These are phyloP conservation scores for Platyscapa corneri DNA, from an alignment of 1,140 invertebrate genomes.

Conservation along the genomic window DNA sequence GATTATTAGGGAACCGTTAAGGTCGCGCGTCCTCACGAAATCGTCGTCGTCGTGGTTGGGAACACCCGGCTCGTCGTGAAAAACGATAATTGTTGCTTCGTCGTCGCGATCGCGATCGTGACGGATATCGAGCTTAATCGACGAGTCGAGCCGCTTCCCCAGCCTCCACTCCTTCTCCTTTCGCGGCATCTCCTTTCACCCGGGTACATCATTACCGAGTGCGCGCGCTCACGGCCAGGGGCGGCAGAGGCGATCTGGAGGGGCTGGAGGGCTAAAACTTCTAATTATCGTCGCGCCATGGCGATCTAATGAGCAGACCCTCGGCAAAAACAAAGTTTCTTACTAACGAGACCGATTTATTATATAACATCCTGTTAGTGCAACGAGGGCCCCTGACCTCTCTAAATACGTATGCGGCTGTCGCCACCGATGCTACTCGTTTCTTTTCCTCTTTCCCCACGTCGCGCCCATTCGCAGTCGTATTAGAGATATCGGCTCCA, in stretches of 20 bases:
- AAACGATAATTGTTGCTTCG: conserved; percentile 63
- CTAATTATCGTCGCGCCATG: conserved; percentile 69
- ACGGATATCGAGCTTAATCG: conserved; percentile 65
- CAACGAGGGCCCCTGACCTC: conserved; percentile 53
- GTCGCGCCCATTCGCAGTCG: neutral
- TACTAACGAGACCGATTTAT: conserved; percentile 71
- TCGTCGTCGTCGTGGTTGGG: neutral
- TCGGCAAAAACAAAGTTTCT: conserved; percentile 69
- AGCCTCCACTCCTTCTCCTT: conserved; percentile 47
- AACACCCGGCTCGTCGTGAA: conserved; percentile 52
- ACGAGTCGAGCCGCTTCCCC: conserved; percentile 55
- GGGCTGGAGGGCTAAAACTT: conserved; percentile 64
- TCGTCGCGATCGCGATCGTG: conserved; percentile 62
- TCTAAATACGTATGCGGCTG: conserved; percentile 45
- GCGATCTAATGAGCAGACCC: conserved; percentile 68
- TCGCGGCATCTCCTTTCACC: conserved; percentile 46
- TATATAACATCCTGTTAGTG: conserved; percentile 66
- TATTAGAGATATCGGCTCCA: neutral
- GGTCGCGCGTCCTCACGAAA: neutral
- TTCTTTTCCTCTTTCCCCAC: neutral
- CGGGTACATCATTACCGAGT: conserved; percentile 65
- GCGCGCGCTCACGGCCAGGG: conserved; percentile 56
- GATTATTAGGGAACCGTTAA: too few relatives aligned
- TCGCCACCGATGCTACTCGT: conserved; percentile 23
- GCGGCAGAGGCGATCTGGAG: conserved; percentile 20